Base-by-base conservation (phyloP, 2,888 invertebrate genomes). In the Siphlonurus alternatus region DNA sequence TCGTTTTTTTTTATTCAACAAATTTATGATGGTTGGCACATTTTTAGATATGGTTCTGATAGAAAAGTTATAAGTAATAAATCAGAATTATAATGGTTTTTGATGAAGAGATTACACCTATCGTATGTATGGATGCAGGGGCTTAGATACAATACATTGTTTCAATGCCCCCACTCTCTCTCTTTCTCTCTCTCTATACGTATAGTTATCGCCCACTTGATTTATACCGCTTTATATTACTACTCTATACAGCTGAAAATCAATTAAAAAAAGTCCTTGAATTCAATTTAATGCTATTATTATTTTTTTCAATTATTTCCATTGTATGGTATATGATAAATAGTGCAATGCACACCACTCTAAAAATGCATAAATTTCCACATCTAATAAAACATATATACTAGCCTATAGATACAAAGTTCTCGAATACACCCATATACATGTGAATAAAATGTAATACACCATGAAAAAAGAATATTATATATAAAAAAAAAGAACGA, bases 11-110 rank as follows among this genome's bases (percentile, higher is more conserved):
- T 56, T n/a, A n/a, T n/a, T 20, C 22, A 5, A 56, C 56, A 56
- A 56, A 56, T 56, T 56, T 56, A 56, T 56, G 56, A 22, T 56
- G 56, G 56, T 22, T 38, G 38, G 38, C 38, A 22, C 56, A 56
- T 56, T 56, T 56, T 56, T 56, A 56, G 56, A 56, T 56, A 56
- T 56, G 56, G 19, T n/a, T 20, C 56, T 22, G 56, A 56, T 56
- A 56, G 56, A 22, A 56, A 56, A 56, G 56, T 56, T 56, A 56
- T 56, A 56, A 56, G 56, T 56, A 10, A 56, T 56, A 56, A 56
- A 56, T 56, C 56, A 56, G 56, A 5, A 22, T 38, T 38, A 38
- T 38, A 38, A 38, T 38, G 38, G 38, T 38, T 38, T 38, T 5
- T 38, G 38, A 38, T 38, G 38, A 15, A 5, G 38, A 38, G 38